These are phyloP conservation scores for Eristalis arbustorum DNA, from an alignment of 2,888 invertebrate species.

Conservation along the genomic window DNA sequence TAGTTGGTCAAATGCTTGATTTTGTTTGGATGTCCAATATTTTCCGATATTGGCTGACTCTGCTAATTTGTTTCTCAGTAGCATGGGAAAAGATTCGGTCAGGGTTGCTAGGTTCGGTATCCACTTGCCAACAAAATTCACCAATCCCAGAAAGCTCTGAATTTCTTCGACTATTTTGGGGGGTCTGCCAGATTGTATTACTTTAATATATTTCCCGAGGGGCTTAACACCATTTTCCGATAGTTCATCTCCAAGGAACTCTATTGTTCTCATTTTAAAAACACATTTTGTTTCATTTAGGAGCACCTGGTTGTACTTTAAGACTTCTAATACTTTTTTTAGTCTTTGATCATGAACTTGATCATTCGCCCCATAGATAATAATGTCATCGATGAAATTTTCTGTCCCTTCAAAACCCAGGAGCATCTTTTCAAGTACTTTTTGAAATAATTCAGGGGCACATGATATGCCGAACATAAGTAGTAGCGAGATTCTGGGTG, in stretches of 20 bases:
- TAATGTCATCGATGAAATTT: constrained; percentile 75
- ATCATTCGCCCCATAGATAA: constrained; percentile 19
- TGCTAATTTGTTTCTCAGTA: no score
- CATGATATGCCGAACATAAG: constrained; percentile 78
- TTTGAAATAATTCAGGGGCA: constrained; percentile 80
- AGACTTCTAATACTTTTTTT: no score
- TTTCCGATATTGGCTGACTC: no score
- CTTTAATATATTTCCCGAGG: constrained; percentile 30
- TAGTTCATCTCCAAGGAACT: constrained; percentile 74
- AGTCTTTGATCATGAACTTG: no score
- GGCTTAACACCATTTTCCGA: constrained; percentile 73
- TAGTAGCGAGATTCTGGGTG: constrained; percentile 73
- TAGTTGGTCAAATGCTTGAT: not conserved
- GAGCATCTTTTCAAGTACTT: constrained; percentile 76
- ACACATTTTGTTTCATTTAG: not conserved
- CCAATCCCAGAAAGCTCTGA: constrained; percentile 40
- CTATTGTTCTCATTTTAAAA: not conserved
- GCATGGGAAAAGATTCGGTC: no score
- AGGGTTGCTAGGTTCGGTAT: constrained; percentile 34
- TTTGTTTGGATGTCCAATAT: not conserved
- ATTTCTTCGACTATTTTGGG: constrained; percentile 39
- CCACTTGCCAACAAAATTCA: constrained; percentile 42
- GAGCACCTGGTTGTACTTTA: no score
- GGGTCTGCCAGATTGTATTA: constrained; percentile 17
- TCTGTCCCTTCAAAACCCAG: constrained; percentile 73